Base-by-base conservation (phyloP, 2,888 invertebrate genomes). In the Stenotaenia linearis region DNA sequence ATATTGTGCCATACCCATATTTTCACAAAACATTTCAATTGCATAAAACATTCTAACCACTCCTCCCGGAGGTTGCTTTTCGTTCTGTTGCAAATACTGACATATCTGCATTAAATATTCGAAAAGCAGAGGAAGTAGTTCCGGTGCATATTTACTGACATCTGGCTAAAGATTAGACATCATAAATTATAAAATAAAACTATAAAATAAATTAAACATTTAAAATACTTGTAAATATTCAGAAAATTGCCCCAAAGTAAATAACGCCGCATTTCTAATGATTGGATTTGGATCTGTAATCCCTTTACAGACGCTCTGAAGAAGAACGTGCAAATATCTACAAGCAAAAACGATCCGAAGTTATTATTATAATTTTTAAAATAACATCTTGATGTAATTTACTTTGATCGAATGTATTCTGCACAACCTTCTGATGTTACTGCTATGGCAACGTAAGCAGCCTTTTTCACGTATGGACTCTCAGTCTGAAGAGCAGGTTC, bases 371-470 rank as follows among this genome's bases (percentile, higher is more conserved):
- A 77, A 32, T 40, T 10, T 21, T 21, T 32, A 30, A 7, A 37
- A 32, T 25, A 69, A 69, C 4, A 28, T 25, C 10, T 25, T 25
- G 5, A 7, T 69, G 5, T 12, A 28, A 69, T 4, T 82, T 83
- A 92, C 86, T 92, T 92, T 80, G 87, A 89, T 82, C 91, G 88
- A 77, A 94, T 91, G 81, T 91, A 89, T 83, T 93, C 93, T 0
- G 92, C 90, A 84, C 93, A 93, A 0, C 93, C 93, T 86, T 94
- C 93, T 0, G 92, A 91, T 80, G 92, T 88, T 25, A 93, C 91
- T 23, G 92, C 93, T 85, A 93, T 88, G 18, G 92, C 89, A 50
- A 93, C 86, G 85, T 91, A 93, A 0, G 91, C 91, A 7, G 92
- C 93, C 84, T 92, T 91, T 82, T 92, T 90, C 0, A 89, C 89